These are phyloP conservation scores for Eristalis intricaria DNA, from an alignment of 2,888 invertebrate species.

Conservation along the genomic window DNA sequence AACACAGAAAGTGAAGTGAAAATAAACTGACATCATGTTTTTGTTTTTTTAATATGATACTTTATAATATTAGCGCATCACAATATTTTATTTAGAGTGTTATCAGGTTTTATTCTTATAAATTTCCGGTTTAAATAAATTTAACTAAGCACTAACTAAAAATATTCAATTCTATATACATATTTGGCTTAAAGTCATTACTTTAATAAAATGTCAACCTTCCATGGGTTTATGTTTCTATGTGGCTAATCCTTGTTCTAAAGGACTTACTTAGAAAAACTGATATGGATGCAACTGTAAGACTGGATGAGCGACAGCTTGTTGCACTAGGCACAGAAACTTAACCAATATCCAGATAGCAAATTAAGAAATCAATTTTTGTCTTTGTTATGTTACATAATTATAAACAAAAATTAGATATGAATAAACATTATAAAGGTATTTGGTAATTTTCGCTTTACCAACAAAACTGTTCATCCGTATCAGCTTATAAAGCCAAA, in stretches of 20 bases:
- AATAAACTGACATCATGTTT: neutral
- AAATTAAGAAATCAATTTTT: neutral
- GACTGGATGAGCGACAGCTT: neutral
- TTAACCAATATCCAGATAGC: neutral
- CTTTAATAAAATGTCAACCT: slow-evolving; percentile 38
- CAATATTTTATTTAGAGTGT: slow-evolving; percentile 47
- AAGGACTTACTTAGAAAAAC: neutral
- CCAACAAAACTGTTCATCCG: neutral
- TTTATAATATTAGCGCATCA: slow-evolving; percentile 58
- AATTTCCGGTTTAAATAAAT: slow-evolving; percentile 46
- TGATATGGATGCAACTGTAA: neutral
- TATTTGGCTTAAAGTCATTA: slow-evolving; percentile 58
- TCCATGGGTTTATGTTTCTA: neutral
- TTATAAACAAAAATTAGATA: neutral
- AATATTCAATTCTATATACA: slow-evolving; percentile 53
- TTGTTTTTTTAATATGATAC: slow-evolving; percentile 16
- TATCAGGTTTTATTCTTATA: slow-evolving; percentile 44
- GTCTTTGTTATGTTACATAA: neutral
- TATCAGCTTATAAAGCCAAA: neutral
- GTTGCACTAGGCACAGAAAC: neutral
- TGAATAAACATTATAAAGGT: neutral
- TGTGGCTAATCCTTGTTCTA: neutral
- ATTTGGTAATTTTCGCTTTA: neutral
- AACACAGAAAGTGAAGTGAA: neutral
- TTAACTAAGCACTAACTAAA: slow-evolving; percentile 60